phyloP scores from a whole-genome alignment of 1,140 invertebrate genomes.

The Diprion similis region DNA sequence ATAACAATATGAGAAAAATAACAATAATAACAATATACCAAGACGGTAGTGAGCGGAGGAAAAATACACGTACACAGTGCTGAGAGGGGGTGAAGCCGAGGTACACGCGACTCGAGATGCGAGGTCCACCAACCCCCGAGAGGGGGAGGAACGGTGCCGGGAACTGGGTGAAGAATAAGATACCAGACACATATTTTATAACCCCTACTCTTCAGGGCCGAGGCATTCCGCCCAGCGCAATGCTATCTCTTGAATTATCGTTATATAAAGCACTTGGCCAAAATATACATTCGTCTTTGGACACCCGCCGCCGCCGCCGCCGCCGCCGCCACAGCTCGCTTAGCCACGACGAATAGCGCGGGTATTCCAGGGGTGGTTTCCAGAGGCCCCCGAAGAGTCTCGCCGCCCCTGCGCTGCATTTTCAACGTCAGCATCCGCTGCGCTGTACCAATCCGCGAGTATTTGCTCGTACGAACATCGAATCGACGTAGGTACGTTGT shows the following conservation, averaged over 20 bases:
- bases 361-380: too few species aligned
- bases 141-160: conserved; percentile 8
- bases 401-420: neutral
- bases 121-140: conserved; percentile 23
- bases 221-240: conserved; percentile 33
- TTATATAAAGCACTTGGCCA: conserved; percentile 48
- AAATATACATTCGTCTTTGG: conserved; percentile 44
- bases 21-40: conserved; percentile 26
- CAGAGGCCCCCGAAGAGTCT: neutral
- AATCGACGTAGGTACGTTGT: too few species aligned
- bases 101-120: conserved; percentile 19
- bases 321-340: neutral
- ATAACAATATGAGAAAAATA: too few species aligned
- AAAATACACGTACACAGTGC: conserved; percentile 18
- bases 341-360: neutral
- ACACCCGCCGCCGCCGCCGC: too few species aligned
- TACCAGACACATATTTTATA: conserved; percentile 59
- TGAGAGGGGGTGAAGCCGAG: conserved; percentile 17
- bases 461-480: too few species aligned
- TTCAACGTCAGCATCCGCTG: too few species aligned
- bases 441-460: too few species aligned
- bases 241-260: conserved; percentile 49
- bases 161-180: conserved; percentile 60
- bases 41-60: conserved; percentile 18
- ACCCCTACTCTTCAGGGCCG: conserved; percentile 39